A percentile compares a stretch with the other conserved stretches of the same genome.
Evolutionary conservation across 1,140 invertebrate genomes (phyloP).

Genomic region (Melanaphis sacchari): DNA sequence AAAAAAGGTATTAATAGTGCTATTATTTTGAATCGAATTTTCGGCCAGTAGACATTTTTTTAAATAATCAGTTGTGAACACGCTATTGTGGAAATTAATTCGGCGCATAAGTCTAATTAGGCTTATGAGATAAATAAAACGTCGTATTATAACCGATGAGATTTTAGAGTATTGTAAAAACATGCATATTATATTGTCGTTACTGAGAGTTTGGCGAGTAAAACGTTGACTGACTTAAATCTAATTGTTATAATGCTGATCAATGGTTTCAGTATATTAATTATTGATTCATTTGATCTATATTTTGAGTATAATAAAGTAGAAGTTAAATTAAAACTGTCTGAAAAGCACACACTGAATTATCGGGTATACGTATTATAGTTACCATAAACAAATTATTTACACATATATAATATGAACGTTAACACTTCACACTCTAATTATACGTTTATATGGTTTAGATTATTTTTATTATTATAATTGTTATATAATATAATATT

Average conservation of each 20-base stretch:
- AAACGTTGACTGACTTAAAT: not conserved
- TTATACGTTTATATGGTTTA: slow-evolving; percentile 31
- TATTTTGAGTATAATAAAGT: not conserved
- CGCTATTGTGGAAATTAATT: slow-evolving; percentile 30
- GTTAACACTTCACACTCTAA: slow-evolving; percentile 31
- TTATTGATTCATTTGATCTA: not conserved
- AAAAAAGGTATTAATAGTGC: not conserved
- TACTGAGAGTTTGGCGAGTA: not conserved
- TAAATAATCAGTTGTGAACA: not conserved
- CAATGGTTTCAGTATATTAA: not conserved
- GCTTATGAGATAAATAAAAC: not conserved
- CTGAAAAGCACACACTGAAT: slow-evolving; percentile 18
- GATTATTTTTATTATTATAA: slow-evolving; percentile 36
- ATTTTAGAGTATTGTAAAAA: not conserved
- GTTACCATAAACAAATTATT: not conserved
- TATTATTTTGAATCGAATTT: not conserved
- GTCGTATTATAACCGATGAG: not conserved
- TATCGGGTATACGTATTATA: not conserved
- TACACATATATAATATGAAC: slow-evolving; percentile 18
- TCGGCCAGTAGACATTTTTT: not conserved
- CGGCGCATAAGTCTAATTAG: slow-evolving; percentile 3
- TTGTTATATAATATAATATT: slow-evolving; percentile 18
- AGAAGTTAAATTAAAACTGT: not conserved
- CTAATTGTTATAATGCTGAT: not conserved
- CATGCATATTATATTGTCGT: not conserved